phyloP scores from a whole-genome alignment of 2,797 vertebrate species.

The Rachycentron canadum region DNA sequence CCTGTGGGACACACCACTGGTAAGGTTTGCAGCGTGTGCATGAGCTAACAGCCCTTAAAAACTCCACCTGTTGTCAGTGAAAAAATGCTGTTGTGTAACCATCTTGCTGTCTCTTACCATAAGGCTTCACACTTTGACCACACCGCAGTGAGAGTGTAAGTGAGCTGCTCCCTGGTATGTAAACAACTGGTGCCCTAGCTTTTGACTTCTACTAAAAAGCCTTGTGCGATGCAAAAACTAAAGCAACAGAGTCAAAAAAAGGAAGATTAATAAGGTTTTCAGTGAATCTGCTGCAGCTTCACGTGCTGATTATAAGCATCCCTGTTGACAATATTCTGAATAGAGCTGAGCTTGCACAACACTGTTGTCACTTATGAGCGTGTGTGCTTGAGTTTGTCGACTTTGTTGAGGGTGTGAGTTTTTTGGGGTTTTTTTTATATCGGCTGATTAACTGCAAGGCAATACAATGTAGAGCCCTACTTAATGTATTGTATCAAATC shows the following conservation, averaged over 20 bases:
- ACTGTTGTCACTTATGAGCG: too few relatives aligned
- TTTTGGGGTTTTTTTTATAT: constrained; percentile 8
- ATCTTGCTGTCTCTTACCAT: not conserved
- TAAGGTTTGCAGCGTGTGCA: not conserved
- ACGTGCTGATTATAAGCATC: constrained; percentile 41
- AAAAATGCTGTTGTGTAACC: constrained; percentile 10
- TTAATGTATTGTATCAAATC: constrained; percentile 19
- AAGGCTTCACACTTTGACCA: constrained; percentile 15
- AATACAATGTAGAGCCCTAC: not conserved
- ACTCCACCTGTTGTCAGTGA: constrained; percentile 11
- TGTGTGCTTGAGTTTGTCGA: too few relatives aligned
- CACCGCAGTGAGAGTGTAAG: not conserved
- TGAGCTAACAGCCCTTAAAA: constrained; percentile 31
- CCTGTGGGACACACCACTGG: too few relatives aligned
- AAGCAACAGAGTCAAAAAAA: not conserved
- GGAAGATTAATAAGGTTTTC: constrained; percentile 11
- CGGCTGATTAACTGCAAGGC: constrained; percentile 11
- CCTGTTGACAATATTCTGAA: constrained; percentile 32
- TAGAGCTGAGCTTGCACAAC: constrained; percentile 21
- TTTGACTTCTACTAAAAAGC: constrained; percentile 7
- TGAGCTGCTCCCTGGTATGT: constrained; percentile 10
- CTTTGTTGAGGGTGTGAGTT: not conserved
- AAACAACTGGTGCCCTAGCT: not conserved
- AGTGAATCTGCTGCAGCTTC: constrained; percentile 14
- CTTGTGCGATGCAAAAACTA: constrained; percentile 3